These are phyloP conservation scores for Oryzias javanicus DNA, from an alignment of 2,113 vertebrate species.

Conservation along the genomic window DNA sequence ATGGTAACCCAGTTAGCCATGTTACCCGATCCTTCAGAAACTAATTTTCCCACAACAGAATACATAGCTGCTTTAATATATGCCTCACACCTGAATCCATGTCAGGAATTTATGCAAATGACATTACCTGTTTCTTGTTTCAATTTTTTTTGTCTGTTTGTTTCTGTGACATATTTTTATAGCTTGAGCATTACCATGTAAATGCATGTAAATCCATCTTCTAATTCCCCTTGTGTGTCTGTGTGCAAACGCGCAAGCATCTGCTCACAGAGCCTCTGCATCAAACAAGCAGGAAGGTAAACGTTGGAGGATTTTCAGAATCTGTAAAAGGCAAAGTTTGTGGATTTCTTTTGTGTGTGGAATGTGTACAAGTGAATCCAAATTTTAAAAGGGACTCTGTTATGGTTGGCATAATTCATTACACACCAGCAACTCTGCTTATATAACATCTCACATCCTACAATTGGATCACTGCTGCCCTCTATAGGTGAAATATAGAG, in stretches of 20 bases:
- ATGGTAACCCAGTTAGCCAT: slow-evolving; percentile 66
- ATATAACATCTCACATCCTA: slow-evolving; percentile 51
- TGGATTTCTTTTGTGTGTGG: slow-evolving; percentile 39
- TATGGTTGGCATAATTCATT: slow-evolving; percentile 61
- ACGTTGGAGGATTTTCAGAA: slow-evolving; percentile 26
- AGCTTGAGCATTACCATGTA: slow-evolving; percentile 5
- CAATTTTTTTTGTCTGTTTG: too few relatives aligned
- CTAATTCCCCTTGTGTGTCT: neutral
- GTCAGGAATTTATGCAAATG: too few relatives aligned
- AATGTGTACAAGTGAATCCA: slow-evolving; percentile 54
- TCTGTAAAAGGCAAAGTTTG: slow-evolving; percentile 23
- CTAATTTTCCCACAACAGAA: slow-evolving; percentile 54
- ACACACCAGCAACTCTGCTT: slow-evolving; percentile 59
- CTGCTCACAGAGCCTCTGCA: slow-evolving; percentile 3
- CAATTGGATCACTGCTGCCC: slow-evolving; percentile 54
- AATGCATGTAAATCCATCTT: neutral
- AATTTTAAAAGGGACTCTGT: slow-evolving; percentile 54
- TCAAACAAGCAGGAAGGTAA: slow-evolving; percentile 19
- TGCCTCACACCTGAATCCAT: slow-evolving; percentile 29
- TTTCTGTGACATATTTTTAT: slow-evolving; percentile 9
- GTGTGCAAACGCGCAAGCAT: neutral
- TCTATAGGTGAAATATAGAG: slow-evolving; percentile 55
- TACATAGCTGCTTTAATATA: slow-evolving; percentile 49
- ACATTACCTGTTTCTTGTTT: slow-evolving; percentile 35
- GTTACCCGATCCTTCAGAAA: slow-evolving; percentile 49